Evolutionary conservation across 2,888 invertebrate species (phyloP).

Genomic region (Anagyrus pseudococci): DNA sequence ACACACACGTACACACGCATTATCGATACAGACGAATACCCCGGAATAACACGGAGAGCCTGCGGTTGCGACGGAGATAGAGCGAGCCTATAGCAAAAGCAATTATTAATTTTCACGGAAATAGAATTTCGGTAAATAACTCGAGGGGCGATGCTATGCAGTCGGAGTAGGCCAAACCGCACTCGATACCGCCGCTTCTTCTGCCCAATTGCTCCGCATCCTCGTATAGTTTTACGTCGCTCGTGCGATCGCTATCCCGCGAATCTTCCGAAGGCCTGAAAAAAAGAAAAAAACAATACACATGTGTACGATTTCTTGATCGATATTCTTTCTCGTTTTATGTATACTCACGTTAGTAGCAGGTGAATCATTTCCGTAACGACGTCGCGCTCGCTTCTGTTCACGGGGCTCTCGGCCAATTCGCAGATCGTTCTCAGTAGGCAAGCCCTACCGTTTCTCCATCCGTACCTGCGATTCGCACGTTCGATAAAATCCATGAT

Average conservation of each 20-base stretch:
- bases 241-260: slow-evolving; percentile 42
- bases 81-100: too few species aligned
- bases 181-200: slow-evolving; percentile 54
- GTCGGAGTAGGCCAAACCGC: slow-evolving; percentile 52
- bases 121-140: slow-evolving; percentile 52
- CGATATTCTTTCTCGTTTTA: too few species aligned
- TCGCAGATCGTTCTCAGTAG: slow-evolving; percentile 74
- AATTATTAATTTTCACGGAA: too few species aligned
- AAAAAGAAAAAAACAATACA: too few species aligned
- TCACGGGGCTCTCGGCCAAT: slow-evolving; percentile 66
- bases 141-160: slow-evolving; percentile 57
- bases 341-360: slow-evolving; percentile 72
- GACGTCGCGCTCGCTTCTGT: slow-evolving; percentile 67
- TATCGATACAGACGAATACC: too few species aligned
- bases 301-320: neutral
- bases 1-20: too few species aligned
- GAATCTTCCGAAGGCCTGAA: slow-evolving; percentile 57
- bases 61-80: too few species aligned
- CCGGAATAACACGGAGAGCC: too few species aligned
- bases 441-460: slow-evolving; percentile 67
- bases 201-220: slow-evolving; percentile 57
- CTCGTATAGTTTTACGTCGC: slow-evolving; percentile 53
- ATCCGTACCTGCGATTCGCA: slow-evolving; percentile 63
- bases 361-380: slow-evolving; percentile 73
- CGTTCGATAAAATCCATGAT: neutral